Evolutionary conservation across 1,140 invertebrate genomes (phyloP).

Genomic region (Anastrepha ludens): DNA sequence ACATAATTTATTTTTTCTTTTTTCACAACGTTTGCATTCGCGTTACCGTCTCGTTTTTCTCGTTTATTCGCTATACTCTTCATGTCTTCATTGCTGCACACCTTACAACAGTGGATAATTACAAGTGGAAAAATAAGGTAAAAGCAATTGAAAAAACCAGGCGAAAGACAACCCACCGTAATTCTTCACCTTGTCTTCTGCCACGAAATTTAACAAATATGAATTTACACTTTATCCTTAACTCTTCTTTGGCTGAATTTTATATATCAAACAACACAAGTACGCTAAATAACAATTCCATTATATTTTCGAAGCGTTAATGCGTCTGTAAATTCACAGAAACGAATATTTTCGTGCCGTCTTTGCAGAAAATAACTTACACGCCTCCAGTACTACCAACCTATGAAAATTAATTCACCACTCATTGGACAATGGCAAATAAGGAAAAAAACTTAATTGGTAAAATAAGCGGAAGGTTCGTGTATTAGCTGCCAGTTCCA

Average conservation of each 20-base stretch:
- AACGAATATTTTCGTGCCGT: constrained; percentile 24
- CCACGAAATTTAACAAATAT: neutral
- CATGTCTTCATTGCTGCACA: constrained; percentile 42
- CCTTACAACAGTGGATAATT: constrained; percentile 32
- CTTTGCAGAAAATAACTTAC: constrained; percentile 26
- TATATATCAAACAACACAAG: constrained; percentile 3
- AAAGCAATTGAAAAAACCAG: constrained; percentile 13
- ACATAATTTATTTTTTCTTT: constrained; percentile 34
- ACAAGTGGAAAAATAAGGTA: constrained; percentile 50
- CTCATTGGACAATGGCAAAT: constrained; percentile 26
- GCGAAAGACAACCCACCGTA: constrained; percentile 19
- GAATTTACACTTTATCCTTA: neutral
- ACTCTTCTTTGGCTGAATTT: neutral
- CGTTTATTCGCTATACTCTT: constrained; percentile 42
- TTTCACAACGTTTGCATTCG: constrained; percentile 32
- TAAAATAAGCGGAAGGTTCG: neutral
- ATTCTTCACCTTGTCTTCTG: constrained; percentile 5
- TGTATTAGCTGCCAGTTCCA: neutral
- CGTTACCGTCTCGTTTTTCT: constrained; percentile 47
- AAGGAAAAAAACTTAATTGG: neutral
- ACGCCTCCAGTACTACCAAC: constrained; percentile 26
- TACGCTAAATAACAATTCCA: neutral
- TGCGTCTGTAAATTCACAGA: constrained; percentile 7
- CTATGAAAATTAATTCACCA: neutral
- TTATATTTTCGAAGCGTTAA: neutral